Evolutionary conservation across 2,113 vertebrate genomes (phyloP), one percentile per base, ranked within the genome.

Genomic region (Beaufortia kweichowensis): DNA sequence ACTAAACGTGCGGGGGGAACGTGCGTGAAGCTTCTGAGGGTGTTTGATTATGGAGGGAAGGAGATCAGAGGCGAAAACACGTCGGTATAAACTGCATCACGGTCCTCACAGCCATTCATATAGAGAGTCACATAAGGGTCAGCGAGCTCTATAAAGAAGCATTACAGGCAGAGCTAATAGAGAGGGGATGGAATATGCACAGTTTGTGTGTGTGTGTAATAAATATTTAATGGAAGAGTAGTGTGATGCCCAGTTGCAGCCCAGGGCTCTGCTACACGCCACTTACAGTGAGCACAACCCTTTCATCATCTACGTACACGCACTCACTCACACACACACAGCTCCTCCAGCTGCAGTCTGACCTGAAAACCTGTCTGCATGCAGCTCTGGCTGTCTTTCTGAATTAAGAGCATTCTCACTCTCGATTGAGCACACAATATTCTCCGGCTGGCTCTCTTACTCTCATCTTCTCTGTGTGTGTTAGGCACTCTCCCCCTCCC

Each of bases 141-240:
- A 76, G 60, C 10, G 17, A 4, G 28, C 61, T 61, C 41, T 82
- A 68, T 46, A 68, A 48, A 63, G 56, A 59, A 33, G 46, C 39
- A 79, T 76, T 76, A 79, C 41, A 55, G 69, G 68, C 56, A 77
- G 62, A 56, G 67, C 33, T 83, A 77, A 81, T 84, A 76, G 77
- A 19, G 63, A 61, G 64, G 46, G 63, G 73, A 67, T 78, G 73
- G 72, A 82, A 79, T 79, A 82, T 79, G 70, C 74, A 72, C 62
- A 77, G 59, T 67, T 61, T 70, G 80, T 72, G 77, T 67, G 77
- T 70, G 67, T 70, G 76, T 73, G 61, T 73, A 77, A 79, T 82
- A 82, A 82, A 82, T 82, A 82, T 82, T 82, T 82, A 79, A 82
- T 82, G 62, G 74, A 79, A 62, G 46, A 79, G 66, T 82, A 77